These are phyloP conservation scores for Microtus californicus DNA, from an alignment of 2,797 vertebrate genomes.

Conservation along the genomic window DNA sequence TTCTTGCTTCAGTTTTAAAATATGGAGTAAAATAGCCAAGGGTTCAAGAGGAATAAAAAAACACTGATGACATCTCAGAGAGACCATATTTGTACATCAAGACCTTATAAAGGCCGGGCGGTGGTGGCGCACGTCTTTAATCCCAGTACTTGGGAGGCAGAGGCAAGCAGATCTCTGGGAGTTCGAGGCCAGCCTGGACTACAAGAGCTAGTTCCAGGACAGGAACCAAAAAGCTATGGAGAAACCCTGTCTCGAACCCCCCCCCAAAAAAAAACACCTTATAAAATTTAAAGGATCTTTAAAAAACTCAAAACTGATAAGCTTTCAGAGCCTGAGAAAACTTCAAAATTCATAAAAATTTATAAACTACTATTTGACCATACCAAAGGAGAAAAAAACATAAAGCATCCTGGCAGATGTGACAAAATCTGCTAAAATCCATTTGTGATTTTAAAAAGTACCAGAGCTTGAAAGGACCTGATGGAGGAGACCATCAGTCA, in stretches of 20 bases:
- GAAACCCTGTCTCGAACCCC: too few species aligned
- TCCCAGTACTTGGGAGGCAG: too few species aligned
- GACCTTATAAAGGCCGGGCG: too few species aligned
- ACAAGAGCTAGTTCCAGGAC: too few species aligned
- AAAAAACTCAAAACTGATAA: background rate
- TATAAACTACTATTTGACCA: conserved; percentile 4
- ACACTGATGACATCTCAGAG: background rate
- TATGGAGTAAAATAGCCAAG: background rate
- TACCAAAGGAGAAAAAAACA: background rate
- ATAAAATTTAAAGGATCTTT: too few species aligned
- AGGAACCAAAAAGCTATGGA: too few species aligned
- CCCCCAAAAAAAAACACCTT: too few species aligned
- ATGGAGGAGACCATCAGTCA: background rate
- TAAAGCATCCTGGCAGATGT: background rate
- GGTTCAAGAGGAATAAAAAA: background rate
- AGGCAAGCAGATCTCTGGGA: too few species aligned
- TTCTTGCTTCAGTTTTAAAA: conserved; percentile 2
- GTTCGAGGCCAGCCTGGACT: too few species aligned
- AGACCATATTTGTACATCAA: background rate
- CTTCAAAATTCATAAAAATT: background rate
- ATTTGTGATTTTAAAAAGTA: background rate
- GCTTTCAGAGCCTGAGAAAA: background rate
- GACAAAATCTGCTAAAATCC: background rate
- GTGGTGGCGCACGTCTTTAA: too few species aligned
- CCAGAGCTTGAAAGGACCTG: background rate